phyloP scores from a whole-genome alignment of 2,797 vertebrate genomes.

The Craterocephalus amniculus region DNA sequence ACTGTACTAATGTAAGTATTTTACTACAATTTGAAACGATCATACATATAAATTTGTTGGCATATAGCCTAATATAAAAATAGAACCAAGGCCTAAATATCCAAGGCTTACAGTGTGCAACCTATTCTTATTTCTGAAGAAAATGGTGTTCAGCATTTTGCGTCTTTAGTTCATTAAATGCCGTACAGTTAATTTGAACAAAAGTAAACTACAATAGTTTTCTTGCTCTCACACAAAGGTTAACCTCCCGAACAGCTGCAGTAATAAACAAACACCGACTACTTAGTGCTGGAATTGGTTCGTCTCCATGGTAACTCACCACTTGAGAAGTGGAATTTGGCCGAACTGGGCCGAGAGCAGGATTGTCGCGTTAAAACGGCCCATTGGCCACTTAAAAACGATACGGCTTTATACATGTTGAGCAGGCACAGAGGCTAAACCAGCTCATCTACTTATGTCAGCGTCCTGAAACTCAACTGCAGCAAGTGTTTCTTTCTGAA shows the following conservation, averaged over 20 bases:
- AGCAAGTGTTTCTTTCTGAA: neutral
- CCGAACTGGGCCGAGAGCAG: conserved; percentile 9
- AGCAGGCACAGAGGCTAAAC: neutral
- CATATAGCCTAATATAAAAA: too few species aligned
- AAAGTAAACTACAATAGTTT: neutral
- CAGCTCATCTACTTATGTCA: neutral
- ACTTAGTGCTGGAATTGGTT: neutral
- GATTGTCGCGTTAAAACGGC: conserved; percentile 15
- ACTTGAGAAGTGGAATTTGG: conserved; percentile 58
- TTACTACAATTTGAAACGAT: too few species aligned
- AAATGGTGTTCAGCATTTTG: neutral
- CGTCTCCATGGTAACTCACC: conserved; percentile 76
- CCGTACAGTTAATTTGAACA: neutral
- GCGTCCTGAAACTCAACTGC: too few species aligned
- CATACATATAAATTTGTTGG: too few species aligned
- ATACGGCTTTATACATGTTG: conserved; percentile 63
- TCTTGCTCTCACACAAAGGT: neutral
- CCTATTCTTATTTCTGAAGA: too few species aligned
- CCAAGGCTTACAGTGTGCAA: too few species aligned
- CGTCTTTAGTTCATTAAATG: neutral
- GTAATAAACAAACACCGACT: neutral
- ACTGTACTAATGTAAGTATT: too few species aligned
- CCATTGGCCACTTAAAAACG: conserved; percentile 22
- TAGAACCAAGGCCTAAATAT: too few species aligned
- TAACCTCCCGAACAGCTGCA: neutral